A percentile compares a stretch with the other conserved stretches of the same genome.
Conservation (phyloP, 2,797 vertebrate genomes). For the Channa striata region DNA sequence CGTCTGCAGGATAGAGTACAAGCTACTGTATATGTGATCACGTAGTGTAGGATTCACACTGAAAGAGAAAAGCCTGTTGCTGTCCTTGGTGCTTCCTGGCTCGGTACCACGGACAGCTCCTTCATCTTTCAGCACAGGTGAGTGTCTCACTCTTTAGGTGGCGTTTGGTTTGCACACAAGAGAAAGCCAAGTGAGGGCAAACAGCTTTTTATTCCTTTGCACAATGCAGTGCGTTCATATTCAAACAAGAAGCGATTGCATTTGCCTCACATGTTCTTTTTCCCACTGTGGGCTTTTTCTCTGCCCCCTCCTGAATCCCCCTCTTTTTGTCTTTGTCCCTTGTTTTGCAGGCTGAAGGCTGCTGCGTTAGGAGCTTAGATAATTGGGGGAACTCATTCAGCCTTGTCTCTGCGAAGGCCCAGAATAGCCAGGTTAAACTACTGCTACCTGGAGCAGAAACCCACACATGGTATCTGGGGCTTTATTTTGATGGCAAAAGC, state of each 20-base stretch:
- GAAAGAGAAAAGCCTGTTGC: constrained; percentile 41
- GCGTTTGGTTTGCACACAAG: constrained; percentile 5
- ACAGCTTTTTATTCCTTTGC: constrained; percentile 23
- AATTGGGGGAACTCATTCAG: constrained; percentile 32
- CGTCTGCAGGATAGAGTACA: not conserved
- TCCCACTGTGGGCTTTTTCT: constrained; percentile 58
- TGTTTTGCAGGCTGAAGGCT: constrained; percentile 30
- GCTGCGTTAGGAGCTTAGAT: constrained; percentile 19
- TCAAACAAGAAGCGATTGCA: constrained; percentile 48
- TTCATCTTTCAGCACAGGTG: constrained; percentile 61
- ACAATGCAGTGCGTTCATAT: constrained; percentile 41
- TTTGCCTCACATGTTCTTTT: constrained; percentile 65
- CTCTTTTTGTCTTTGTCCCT: not conserved
- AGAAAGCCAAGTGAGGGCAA: constrained; percentile 37
- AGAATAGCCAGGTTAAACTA: constrained; percentile 12
- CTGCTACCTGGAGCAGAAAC: constrained; percentile 25
- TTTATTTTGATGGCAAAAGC: constrained; percentile 5
- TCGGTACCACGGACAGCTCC: constrained; percentile 81
- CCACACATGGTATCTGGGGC: not conserved
- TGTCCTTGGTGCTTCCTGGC: constrained; percentile 62
- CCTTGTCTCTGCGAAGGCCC: constrained; percentile 14
- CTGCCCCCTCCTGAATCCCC: constrained; percentile 29
- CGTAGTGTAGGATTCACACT: not conserved
- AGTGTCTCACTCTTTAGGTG: constrained; percentile 26
- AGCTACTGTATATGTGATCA: not conserved